Conservation (phyloP, 2,797 vertebrate genomes). For the Oryzias sinensis region DNA sequence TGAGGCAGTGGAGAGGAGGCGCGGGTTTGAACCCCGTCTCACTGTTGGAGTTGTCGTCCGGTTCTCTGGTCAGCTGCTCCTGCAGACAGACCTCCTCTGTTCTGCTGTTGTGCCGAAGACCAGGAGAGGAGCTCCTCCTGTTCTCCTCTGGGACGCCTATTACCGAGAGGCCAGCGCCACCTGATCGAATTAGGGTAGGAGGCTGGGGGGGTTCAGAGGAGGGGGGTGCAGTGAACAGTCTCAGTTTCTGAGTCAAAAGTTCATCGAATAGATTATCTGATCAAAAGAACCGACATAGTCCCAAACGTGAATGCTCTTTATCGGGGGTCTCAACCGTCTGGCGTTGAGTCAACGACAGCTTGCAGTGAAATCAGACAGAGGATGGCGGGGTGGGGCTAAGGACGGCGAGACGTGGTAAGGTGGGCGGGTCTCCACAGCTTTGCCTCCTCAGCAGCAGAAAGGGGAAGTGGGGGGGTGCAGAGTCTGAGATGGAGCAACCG, state of each 20-base stretch:
- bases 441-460: slow-evolving; percentile 71
- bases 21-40: slow-evolving; percentile 13
- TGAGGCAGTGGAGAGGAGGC: too few relatives aligned
- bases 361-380: slow-evolving; percentile 35
- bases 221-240: slow-evolving; percentile 19
- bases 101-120: slow-evolving; percentile 73
- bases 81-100: slow-evolving; percentile 76
- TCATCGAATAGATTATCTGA: not conserved
- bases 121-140: slow-evolving; percentile 75
- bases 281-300: not conserved
- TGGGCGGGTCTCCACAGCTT: slow-evolving; percentile 56
- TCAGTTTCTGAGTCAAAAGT: not conserved
- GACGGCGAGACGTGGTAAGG: slow-evolving; percentile 37
- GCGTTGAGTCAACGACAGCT: slow-evolving; percentile 40
- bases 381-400: slow-evolving; percentile 45
- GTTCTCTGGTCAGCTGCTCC: slow-evolving; percentile 73
- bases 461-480: slow-evolving; percentile 75
- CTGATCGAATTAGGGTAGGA: slow-evolving; percentile 73
- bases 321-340: slow-evolving; percentile 3
- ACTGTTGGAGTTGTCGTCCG: slow-evolving; percentile 47
- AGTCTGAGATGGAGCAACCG: slow-evolving; percentile 69
- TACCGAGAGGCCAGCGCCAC: slow-evolving; percentile 70
- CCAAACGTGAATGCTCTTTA: too few relatives aligned
- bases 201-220: slow-evolving; percentile 42
- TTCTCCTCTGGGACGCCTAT: slow-evolving; percentile 73